Conservation (phyloP, 2,888 invertebrate genomes). For the Polydrusus cervinus region DNA sequence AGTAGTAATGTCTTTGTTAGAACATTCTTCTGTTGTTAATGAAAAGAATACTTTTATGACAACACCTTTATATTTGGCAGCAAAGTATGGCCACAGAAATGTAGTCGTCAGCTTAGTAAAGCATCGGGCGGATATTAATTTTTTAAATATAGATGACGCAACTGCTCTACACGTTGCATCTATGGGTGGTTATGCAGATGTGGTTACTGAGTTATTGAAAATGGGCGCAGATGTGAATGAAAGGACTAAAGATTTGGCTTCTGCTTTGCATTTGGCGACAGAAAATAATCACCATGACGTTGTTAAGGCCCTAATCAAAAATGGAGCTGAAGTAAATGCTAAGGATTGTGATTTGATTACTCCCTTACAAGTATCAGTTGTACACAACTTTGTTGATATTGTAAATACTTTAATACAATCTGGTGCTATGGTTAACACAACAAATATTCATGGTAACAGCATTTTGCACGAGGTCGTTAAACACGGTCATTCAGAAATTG, state of each 20-base stretch:
- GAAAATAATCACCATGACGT: slow-evolving; percentile 4
- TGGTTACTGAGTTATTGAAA: background rate
- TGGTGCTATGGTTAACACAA: slow-evolving; percentile 8
- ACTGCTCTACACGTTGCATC: slow-evolving; percentile 9
- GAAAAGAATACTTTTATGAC: background rate
- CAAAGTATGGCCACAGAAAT: slow-evolving; percentile 2
- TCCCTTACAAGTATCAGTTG: slow-evolving; percentile 7
- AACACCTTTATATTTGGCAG: slow-evolving; percentile 19
- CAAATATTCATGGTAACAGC: slow-evolving; percentile 12
- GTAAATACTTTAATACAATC: slow-evolving; percentile 1
- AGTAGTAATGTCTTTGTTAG: background rate
- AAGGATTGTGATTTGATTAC: background rate
- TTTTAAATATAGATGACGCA: background rate
- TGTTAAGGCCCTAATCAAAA: background rate
- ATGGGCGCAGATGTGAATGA: slow-evolving; percentile 8
- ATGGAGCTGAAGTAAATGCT: background rate
- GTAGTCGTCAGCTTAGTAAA: background rate
- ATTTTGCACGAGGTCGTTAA: slow-evolving; percentile 15
- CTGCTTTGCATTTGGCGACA: slow-evolving; percentile 17
- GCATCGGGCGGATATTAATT: background rate
- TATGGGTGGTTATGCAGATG: background rate
- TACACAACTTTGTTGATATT: slow-evolving; percentile 14
- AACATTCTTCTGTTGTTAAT: slow-evolving; percentile 17
- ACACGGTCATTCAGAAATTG: slow-evolving; percentile 4
- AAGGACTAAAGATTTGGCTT: background rate